Conservation (phyloP, 2,888 invertebrate species). For the Cremastobaeus sp. region DNA sequence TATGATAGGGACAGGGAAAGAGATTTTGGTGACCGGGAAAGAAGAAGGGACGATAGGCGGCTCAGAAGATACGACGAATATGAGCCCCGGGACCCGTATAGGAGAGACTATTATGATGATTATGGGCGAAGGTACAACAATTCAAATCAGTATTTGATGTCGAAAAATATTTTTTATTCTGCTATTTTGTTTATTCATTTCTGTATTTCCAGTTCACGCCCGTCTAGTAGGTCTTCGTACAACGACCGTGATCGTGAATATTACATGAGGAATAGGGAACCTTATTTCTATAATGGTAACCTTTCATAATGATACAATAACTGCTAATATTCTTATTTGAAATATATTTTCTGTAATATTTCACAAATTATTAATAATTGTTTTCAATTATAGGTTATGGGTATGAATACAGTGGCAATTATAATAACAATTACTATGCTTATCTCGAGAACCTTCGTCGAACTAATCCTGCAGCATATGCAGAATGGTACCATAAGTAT, state of each 20-base stretch:
- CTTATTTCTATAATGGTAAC: constrained; percentile 73
- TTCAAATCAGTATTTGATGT: too few species aligned
- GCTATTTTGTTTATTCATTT: neutral
- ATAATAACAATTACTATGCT: constrained; percentile 80
- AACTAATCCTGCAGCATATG: constrained; percentile 88
- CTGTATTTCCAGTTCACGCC: constrained; percentile 70
- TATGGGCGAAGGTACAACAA: constrained; percentile 70
- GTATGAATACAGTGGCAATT: constrained; percentile 73
- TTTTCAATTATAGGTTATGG: constrained; percentile 69
- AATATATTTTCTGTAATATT: neutral
- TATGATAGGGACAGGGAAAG: constrained; percentile 63
- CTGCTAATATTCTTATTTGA: constrained; percentile 12
- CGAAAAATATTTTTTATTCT: neutral
- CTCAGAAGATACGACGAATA: constrained; percentile 73
- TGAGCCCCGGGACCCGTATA: constrained; percentile 71
- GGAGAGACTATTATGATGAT: constrained; percentile 75
- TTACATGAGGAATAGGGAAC: constrained; percentile 70
- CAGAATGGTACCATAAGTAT: constrained; percentile 88
- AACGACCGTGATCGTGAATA: constrained; percentile 76
- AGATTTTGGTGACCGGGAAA: constrained; percentile 70
- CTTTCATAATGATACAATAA: neutral
- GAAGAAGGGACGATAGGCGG: constrained; percentile 73
- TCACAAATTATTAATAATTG: constrained; percentile 9
- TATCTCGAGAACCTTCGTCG: constrained; percentile 89
- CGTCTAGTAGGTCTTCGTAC: constrained; percentile 77